Percentiles rank a stretch among this genome's conserved stretches.
Evolutionary conservation across 92 coral and sea anemone genomes (phyloP).

Genomic region (Muricea muricata): DNA sequence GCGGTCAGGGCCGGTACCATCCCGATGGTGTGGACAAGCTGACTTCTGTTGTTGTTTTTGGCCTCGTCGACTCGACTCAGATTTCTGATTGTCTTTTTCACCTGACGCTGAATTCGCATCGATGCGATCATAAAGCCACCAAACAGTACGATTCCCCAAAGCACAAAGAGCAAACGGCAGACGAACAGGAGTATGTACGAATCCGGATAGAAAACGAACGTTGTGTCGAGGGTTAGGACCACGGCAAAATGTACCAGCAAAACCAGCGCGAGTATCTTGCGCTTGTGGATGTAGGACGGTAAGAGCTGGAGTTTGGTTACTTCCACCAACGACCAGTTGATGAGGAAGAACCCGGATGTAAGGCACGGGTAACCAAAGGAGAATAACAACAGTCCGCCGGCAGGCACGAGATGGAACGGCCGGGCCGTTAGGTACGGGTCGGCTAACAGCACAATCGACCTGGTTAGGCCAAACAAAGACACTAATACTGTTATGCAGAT

Average conservation of each 20-base stretch:
- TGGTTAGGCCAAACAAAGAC: constrained; percentile 48
- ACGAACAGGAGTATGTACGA: background rate
- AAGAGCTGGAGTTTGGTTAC: constrained; percentile 30
- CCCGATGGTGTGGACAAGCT: background rate
- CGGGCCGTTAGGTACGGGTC: constrained; percentile 63
- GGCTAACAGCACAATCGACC: constrained; percentile 48
- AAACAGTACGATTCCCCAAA: constrained; percentile 27
- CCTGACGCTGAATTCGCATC: background rate
- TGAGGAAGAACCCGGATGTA: constrained; percentile 41
- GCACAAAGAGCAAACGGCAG: constrained; percentile 27
- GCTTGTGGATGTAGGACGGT: constrained; percentile 24
- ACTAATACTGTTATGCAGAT: constrained; percentile 4
- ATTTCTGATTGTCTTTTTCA: background rate
- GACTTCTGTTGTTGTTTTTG: background rate
- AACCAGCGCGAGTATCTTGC: constrained; percentile 29
- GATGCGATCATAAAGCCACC: constrained; percentile 27
- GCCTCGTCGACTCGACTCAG: background rate
- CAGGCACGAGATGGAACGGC: background rate
- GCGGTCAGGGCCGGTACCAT: background rate
- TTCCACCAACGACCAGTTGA: constrained; percentile 32
- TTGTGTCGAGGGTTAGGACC: background rate
- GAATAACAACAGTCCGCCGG: background rate
- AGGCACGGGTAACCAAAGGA: constrained; percentile 38
- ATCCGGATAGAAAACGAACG: background rate
- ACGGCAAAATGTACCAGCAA: constrained; percentile 6